A percentile compares a stretch with the other conserved stretches of the same genome.
These are phyloP conservation scores for Progne subis DNA, from an alignment of 2,113 vertebrate species.

Conservation along the genomic window DNA sequence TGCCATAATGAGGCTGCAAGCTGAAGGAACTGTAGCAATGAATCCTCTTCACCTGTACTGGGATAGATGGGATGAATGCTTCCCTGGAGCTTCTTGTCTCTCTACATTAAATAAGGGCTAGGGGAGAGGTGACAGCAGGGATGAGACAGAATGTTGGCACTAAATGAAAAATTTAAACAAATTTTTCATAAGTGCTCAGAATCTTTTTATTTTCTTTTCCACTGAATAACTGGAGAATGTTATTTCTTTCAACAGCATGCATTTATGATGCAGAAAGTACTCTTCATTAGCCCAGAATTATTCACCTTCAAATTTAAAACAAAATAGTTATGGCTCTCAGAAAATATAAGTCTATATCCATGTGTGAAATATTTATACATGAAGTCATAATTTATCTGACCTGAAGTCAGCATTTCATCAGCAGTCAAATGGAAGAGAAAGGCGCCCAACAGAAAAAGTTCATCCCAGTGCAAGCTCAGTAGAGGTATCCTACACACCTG, in stretches of 20 bases:
- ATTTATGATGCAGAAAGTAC: neutral
- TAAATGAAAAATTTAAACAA: neutral
- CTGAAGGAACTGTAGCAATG: neutral
- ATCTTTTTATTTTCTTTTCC: neutral
- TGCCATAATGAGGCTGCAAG: neutral
- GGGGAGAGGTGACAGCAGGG: neutral
- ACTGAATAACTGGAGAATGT: neutral
- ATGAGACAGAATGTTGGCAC: neutral
- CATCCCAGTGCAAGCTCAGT: neutral
- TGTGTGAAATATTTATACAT: neutral
- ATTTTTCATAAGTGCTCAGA: neutral
- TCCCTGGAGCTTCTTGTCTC: neutral
- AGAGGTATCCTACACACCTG: neutral
- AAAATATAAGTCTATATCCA: neutral
- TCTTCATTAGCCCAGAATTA: neutral
- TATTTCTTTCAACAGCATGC: neutral
- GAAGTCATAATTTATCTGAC: neutral
- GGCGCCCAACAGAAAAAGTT: neutral
- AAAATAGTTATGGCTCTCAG: neutral
- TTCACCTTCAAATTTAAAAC: neutral
- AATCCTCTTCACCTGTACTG: neutral
- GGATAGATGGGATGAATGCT: neutral
- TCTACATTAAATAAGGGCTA: neutral
- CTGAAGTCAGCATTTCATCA: neutral
- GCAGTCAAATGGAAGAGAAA: neutral